These are phyloP conservation scores for Morpho deidamia DNA, from an alignment of 2,888 invertebrate genomes.

Conservation along the genomic window DNA sequence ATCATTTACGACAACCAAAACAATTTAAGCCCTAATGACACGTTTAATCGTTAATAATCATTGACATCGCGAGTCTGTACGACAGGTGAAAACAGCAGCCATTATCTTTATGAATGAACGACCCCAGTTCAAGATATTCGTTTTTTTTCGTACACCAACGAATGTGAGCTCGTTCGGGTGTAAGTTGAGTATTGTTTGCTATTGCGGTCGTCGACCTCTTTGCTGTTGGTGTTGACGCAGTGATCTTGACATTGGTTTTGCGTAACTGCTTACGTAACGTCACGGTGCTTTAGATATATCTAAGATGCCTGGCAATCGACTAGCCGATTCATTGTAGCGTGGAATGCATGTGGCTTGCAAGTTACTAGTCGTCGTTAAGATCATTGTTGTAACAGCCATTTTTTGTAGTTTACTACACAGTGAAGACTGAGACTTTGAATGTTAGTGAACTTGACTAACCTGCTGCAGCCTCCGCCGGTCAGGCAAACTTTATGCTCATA, in stretches of 20 bases:
- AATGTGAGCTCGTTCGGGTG: constrained; percentile 34
- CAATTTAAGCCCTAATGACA: too few relatives aligned
- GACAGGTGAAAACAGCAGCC: constrained; percentile 15
- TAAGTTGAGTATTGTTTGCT: constrained; percentile 42
- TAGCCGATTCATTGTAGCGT: background rate
- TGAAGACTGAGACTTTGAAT: too few relatives aligned
- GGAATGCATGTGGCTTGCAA: background rate
- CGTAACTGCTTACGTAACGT: constrained; percentile 45
- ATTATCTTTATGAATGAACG: constrained; percentile 28
- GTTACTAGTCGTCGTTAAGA: background rate
- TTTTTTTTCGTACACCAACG: constrained; percentile 24
- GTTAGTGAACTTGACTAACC: background rate
- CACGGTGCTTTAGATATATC: constrained; percentile 9
- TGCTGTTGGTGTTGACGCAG: constrained; percentile 38
- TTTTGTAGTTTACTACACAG: background rate
- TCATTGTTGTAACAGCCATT: background rate
- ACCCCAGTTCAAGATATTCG: constrained; percentile 21
- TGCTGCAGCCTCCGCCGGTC: background rate
- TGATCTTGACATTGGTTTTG: constrained; percentile 69
- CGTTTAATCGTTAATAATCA: background rate
- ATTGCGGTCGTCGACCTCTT: constrained; percentile 50
- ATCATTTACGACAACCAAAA: too few relatives aligned
- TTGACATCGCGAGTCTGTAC: constrained; percentile 1
- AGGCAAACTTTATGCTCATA: background rate
- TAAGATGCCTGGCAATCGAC: background rate